Percentiles rank a stretch among this genome's conserved stretches.
phyloP scores from a whole-genome alignment of 2,888 invertebrate species.

The Drosophila pegasa region DNA sequence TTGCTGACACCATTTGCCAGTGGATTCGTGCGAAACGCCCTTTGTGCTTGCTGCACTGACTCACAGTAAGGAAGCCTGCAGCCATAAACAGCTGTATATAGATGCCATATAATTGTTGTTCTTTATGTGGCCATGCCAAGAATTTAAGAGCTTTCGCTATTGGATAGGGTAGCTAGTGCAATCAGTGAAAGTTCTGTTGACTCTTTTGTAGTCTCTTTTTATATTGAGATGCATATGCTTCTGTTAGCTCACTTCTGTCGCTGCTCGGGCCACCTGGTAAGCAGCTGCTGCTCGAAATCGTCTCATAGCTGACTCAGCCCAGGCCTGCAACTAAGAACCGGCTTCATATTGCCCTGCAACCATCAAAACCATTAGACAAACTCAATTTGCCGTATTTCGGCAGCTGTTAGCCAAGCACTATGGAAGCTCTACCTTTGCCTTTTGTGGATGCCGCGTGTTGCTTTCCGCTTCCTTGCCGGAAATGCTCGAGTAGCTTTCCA shows the following conservation, averaged over 20 bases:
- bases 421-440: slow-evolving; percentile 20
- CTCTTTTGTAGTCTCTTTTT: no score
- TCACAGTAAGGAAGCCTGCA: slow-evolving; percentile 31
- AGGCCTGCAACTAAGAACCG: slow-evolving; percentile 5
- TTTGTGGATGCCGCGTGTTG: slow-evolving; percentile 20
- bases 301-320: slow-evolving; percentile 12
- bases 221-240: no score
- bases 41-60: slow-evolving; percentile 10
- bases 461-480: slow-evolving; percentile 66
- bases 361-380: slow-evolving; percentile 16
- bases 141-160: not conserved
- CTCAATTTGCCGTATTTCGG: not conserved
- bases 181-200: not conserved
- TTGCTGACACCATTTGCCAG: slow-evolving; percentile 65
- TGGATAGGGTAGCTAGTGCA: not conserved
- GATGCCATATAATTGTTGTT: not conserved
- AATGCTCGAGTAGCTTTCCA: slow-evolving; percentile 45
- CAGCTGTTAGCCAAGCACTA: slow-evolving; percentile 28
- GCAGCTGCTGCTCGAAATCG: not conserved
- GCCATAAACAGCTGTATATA: slow-evolving; percentile 1
- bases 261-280: slow-evolving; percentile 10
- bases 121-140: slow-evolving; percentile 7
- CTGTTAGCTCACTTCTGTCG: not conserved
- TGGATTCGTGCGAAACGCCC: not conserved
- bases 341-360: slow-evolving; percentile 9